Evolutionary conservation across 2,888 invertebrate species (phyloP).

Genomic region (Drosophila differens): DNA sequence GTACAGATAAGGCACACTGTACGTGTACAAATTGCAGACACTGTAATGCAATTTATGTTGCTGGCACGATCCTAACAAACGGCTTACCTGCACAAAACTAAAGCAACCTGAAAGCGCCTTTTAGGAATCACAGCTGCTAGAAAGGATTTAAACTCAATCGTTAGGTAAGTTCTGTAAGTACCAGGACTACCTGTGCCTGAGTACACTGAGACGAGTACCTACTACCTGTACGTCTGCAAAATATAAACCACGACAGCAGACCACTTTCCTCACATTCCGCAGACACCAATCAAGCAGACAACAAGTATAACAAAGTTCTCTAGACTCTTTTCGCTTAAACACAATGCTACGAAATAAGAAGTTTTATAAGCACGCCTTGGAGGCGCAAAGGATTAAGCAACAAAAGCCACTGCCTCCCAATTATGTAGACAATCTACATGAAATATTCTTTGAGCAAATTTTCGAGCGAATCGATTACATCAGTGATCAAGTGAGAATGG

Average conservation of each 20-base stretch:
- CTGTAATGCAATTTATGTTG: slow-evolving; percentile 58
- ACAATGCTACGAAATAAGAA: slow-evolving; percentile 51
- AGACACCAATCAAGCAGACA: slow-evolving; percentile 23
- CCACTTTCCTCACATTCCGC: slow-evolving; percentile 27
- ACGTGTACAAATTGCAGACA: slow-evolving; percentile 70
- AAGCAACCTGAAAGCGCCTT: slow-evolving; percentile 10
- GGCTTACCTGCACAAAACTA: slow-evolving; percentile 14
- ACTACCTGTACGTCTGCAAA: slow-evolving; percentile 19
- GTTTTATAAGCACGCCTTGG: slow-evolving; percentile 53
- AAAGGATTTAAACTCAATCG: slow-evolving; percentile 26
- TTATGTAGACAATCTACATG: slow-evolving; percentile 65
- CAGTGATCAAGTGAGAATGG: slow-evolving; percentile 71
- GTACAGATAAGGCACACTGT: slow-evolving; percentile 73
- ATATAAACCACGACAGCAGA: slow-evolving; percentile 26
- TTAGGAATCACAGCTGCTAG: slow-evolving; percentile 27
- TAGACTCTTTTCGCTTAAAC: not conserved
- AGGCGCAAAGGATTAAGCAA: slow-evolving; percentile 29
- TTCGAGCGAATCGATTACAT: slow-evolving; percentile 61
- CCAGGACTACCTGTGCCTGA: slow-evolving; percentile 26
- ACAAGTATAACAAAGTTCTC: slow-evolving; percentile 12
- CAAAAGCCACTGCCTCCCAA: slow-evolving; percentile 40
- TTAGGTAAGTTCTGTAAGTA: slow-evolving; percentile 5
- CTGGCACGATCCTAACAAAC: slow-evolving; percentile 51
- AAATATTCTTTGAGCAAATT: slow-evolving; percentile 73
- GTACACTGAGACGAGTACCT: not conserved